Evolutionary conservation across 2,113 vertebrate genomes (phyloP), one percentile per base, ranked within the genome.

Genomic region (Poicephalus meyeri): DNA sequence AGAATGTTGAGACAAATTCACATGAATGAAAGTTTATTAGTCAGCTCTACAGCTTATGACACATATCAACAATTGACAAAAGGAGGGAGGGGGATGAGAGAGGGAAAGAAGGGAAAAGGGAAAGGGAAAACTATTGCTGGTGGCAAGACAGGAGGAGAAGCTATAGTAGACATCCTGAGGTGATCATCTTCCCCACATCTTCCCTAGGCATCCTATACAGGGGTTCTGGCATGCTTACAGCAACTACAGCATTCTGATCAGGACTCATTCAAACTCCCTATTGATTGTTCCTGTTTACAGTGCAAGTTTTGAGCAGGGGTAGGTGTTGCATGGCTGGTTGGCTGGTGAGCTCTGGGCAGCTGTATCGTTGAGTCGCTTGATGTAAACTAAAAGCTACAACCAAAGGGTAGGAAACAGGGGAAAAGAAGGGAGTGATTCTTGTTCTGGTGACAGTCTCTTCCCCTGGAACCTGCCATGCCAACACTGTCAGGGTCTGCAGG

Each of bases 61-160:
- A 81, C 26, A 31, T 56, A 78, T 13, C 47, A 87, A 49, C 20
- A 53, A 41, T 4, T 6, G 10, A 83, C 8, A 11, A 49, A 10
- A 11, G 9, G 6, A 23, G 6, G 14, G 16, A 33, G 8, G 13
- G 33, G 20, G 20, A 23, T 1, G 37, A 39, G 37, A 11, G 5
- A 14, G 5, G 6, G 4, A 16, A n/a, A 10, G 24, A 60, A 31
- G 31, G 31, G 1, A 2, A 28, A 9, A 6, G 2, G 7, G 11
- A 33, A 50, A 46, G 4, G 12, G 21, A 47, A 87, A 84, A 19
- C 19, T 76, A 16, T 88, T 63, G 6, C 6, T 13, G 60, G 18
- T n/a, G n/a, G 31, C 16, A 92, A 71, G 9, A 12, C 58, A 39
- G 31, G 49, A 74, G 19, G 6, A 71, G 47, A 68, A 76, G 14